Conservation (phyloP, 2,113 vertebrate species). For the Mirza zaza region DNA sequence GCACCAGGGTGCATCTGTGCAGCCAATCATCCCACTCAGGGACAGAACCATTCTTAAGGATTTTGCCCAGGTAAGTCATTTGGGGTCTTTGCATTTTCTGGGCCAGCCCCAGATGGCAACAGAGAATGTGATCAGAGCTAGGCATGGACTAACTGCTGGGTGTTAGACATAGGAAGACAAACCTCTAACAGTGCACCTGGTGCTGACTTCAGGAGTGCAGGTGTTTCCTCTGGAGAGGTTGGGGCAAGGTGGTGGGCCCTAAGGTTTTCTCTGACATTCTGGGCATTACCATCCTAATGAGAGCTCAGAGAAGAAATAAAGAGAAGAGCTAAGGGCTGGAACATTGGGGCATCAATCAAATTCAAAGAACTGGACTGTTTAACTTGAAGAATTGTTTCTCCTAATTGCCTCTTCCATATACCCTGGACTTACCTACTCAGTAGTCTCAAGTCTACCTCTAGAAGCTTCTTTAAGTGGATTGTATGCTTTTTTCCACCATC, state of each 20-base stretch:
- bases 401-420: background rate
- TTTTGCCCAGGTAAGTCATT: background rate
- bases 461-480: background rate
- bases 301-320: background rate
- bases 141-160: background rate
- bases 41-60: background rate
- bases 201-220: background rate
- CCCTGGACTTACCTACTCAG: background rate
- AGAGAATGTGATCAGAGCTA: background rate
- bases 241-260: background rate
- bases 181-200: accelerated
- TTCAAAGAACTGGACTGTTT: background rate
- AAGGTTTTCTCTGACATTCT: background rate
- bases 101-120: background rate
- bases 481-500: background rate
- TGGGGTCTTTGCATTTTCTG: background rate
- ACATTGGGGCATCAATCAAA: background rate
- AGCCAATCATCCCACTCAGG: background rate
- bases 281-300: background rate
- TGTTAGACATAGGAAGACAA: background rate
- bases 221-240: accelerated
- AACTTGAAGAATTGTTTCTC: background rate
- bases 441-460: background rate
- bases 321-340: too few relatives aligned
- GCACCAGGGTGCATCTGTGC: background rate